Evolutionary conservation across 2,888 invertebrate species (phyloP), one percentile per base, ranked within the genome.

Genomic region (Tridacna gigas): DNA sequence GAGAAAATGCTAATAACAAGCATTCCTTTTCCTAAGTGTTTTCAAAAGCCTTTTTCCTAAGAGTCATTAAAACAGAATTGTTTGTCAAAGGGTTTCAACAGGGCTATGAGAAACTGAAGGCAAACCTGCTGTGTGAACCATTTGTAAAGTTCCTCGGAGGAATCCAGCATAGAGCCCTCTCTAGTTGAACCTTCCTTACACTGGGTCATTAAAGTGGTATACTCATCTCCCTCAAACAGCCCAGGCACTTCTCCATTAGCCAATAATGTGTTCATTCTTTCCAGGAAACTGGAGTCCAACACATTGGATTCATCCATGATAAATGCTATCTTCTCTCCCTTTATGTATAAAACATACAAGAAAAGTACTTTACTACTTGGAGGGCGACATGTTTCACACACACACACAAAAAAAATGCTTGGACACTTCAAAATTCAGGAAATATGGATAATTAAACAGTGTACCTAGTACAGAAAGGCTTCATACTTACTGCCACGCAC

Each of bases 301-400:
- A 99, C 99, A 95, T 99, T 99, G 0, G 99, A 99, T 95, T 99
- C 99, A 95, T 99, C 99, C 94, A 99, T 96, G 92, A 99, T 99
- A 94, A 99, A 99, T 73, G 98, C 98, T 84, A 99, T 99, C 95
- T 99, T 99, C 95, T 99, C 99, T 94, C 98, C 98, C 95, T 98
- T 97, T 7, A 77, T 63, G 20, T 28, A 37, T 12, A 37, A 37
- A 37, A 37, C 2, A 37, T 4, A 4, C 3, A 37, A 37, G 7
- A 37, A 37, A 37, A 4, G 7, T 37, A 37, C 37, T 37, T 37
- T 37, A 37, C 37, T 37, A 37, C 2, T 2, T 37, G 37, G 37
- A 37, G 37, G 37, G 37, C 37, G 37, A 37, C 3, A 4, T 37
- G 37, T 37, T 37, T 37, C n/a, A n/a, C n/a, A n/a, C n/a, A n/a